Percentiles rank a stretch among this genome's conserved stretches.
Evolutionary conservation across 2,888 invertebrate species (phyloP).

Genomic region (Parapristionchus giblindavisi): DNA sequence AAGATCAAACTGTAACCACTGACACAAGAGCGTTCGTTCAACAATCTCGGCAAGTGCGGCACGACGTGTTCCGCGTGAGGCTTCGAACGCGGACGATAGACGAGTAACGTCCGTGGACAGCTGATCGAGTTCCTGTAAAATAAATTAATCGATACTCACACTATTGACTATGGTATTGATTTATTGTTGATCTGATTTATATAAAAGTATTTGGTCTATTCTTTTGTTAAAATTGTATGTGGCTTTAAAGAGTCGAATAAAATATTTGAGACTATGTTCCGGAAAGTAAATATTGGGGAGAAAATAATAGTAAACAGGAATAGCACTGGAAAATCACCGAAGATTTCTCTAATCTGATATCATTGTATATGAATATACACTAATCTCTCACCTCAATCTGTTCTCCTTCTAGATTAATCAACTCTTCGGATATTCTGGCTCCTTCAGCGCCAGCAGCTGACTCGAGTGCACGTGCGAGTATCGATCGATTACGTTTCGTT

Average conservation of each 20-base stretch:
- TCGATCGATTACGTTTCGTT: conserved; percentile 14
- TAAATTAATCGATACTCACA: neutral
- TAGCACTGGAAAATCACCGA: too few relatives aligned
- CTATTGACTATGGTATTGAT: too few relatives aligned
- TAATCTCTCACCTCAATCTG: conserved; percentile 13
- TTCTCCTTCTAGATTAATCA: conserved; percentile 14
- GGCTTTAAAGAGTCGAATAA: too few relatives aligned
- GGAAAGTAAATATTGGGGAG: too few relatives aligned
- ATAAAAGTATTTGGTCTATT: too few relatives aligned
- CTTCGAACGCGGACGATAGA: neutral
- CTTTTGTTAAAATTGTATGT: too few relatives aligned
- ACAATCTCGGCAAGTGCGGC: conserved; percentile 5
- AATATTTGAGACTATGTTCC: too few relatives aligned
- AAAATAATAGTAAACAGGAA: too few relatives aligned
- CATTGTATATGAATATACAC: too few relatives aligned
- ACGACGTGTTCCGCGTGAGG: neutral
- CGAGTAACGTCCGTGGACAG: conserved; percentile 7
- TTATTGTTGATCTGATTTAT: too few relatives aligned
- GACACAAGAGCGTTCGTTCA: neutral
- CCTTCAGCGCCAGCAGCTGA: neutral
- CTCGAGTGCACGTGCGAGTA: neutral
- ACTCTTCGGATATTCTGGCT: neutral
- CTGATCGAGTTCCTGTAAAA: neutral
- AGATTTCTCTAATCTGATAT: too few relatives aligned
- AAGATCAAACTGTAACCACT: neutral